A percentile compares a stretch with the other conserved stretches of the same genome.
These are phyloP conservation scores for Todus mexicanus DNA, from an alignment of 2,797 vertebrate genomes.

Conservation along the genomic window DNA sequence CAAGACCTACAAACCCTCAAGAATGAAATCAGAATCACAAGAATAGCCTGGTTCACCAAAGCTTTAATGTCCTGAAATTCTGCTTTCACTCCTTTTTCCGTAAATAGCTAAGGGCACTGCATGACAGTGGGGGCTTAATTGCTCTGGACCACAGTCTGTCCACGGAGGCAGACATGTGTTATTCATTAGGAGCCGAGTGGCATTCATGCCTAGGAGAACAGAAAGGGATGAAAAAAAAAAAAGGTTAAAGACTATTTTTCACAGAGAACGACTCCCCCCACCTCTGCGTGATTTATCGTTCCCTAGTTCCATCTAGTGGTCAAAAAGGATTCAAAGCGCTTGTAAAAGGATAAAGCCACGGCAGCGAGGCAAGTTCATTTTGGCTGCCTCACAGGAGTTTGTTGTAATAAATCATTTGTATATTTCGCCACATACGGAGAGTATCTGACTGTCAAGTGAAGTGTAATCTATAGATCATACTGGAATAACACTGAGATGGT, in stretches of 20 bases:
- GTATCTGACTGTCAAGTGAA: not conserved
- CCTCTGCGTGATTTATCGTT: conserved; percentile 9
- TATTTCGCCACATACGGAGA: not conserved
- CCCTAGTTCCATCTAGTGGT: conserved; percentile 44
- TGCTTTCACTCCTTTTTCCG: not conserved
- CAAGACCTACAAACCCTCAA: not conserved
- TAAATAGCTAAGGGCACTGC: conserved; percentile 44
- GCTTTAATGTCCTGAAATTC: conserved; percentile 7
- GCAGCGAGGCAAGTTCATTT: not conserved
- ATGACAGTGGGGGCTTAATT: conserved; percentile 42
- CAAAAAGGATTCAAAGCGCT: not conserved
- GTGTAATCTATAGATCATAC: not conserved
- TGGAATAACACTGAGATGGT: not conserved
- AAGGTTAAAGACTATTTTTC: not conserved
- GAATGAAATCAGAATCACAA: conserved; percentile 12
- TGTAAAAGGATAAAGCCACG: not conserved
- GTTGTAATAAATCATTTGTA: not conserved
- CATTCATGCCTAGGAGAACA: conserved; percentile 1
- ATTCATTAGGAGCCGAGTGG: conserved; percentile 9
- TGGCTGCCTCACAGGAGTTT: not conserved
- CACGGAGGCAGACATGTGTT: conserved; percentile 3
- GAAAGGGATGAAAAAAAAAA: conserved; percentile 1
- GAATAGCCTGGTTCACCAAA: conserved; percentile 1
- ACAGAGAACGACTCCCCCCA: not conserved
- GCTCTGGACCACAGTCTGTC: not conserved